Percentiles rank a stretch among this genome's conserved stretches.
Evolutionary conservation across 2,888 invertebrate genomes (phyloP).

Genomic region (Gymnocheta viridis): DNA sequence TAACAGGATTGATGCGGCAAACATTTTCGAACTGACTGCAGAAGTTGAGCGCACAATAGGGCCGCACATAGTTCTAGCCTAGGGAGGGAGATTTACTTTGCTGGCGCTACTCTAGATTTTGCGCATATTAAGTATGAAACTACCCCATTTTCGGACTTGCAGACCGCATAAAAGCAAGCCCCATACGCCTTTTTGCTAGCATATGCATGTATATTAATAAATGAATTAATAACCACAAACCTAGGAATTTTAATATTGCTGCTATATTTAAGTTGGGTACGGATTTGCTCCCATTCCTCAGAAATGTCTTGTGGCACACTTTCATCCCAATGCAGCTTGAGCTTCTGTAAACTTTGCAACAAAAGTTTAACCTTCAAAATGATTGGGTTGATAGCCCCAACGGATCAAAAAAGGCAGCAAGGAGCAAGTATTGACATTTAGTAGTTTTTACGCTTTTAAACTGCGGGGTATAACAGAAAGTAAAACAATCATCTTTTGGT

Average conservation of each 20-base stretch:
- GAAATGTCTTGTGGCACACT: too few species aligned
- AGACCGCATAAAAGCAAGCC: slow-evolving; percentile 13
- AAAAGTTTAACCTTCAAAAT: too few species aligned
- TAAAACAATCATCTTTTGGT: slow-evolving; percentile 27
- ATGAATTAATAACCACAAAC: not conserved
- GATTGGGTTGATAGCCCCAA: too few species aligned
- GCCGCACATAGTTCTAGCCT: slow-evolving; percentile 26
- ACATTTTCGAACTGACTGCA: slow-evolving; percentile 1
- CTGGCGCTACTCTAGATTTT: slow-evolving; percentile 22
- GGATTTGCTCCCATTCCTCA: too few species aligned
- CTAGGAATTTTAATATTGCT: slow-evolving; percentile 12
- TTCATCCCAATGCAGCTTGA: too few species aligned
- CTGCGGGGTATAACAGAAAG: slow-evolving; percentile 21
- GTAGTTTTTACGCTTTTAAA: not conserved
- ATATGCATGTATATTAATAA: slow-evolving; percentile 25
- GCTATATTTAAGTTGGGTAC: too few species aligned
- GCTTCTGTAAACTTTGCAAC: too few species aligned
- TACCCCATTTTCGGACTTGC: not conserved
- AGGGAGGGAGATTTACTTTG: not conserved
- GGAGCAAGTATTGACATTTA: not conserved
- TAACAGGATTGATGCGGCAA: not conserved
- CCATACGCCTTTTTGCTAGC: slow-evolving; percentile 19
- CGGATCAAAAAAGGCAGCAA: not conserved
- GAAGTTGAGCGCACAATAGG: not conserved
- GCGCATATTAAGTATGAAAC: not conserved